Base-by-base conservation (phyloP, 2,888 invertebrate species). In the Alloplasta piceator region DNA sequence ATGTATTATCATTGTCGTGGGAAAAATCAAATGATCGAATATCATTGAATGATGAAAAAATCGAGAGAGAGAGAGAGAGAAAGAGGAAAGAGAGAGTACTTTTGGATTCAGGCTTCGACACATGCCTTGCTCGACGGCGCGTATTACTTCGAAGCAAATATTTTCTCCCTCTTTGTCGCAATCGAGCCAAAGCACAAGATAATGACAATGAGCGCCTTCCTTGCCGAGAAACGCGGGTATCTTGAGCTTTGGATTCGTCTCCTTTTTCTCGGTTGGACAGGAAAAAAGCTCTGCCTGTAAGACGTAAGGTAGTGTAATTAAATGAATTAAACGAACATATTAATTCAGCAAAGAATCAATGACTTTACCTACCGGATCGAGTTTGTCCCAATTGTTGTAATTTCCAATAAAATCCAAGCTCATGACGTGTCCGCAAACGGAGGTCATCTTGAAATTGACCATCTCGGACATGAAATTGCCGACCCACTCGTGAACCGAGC, bases 131-230 rank as follows among this genome's bases (percentile, higher is more conserved):
- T 96, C 94, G 0, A 98, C 96, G 67, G 97, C 95, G 87, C 94
- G 94, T 93, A 95, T 94, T 4, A 96, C 95, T 94, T 99, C 99
- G 93, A 98, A 99, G 92, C 99, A 99, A 89, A 99, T 99, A 92
- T 99, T 99, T 93, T 99, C 99, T 66, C 99, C 99, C 93, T 99
- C 99, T 92, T 99, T 99, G 93, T 99, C 99, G 93, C 99, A 99
- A 96, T 99, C 99, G 36, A 99, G 94, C 99, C 99, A 99, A 52
- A 99, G 93, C 10, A 99, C 96, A 14, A 99, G 93, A 92, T 95
- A 97, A 89, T 98, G 98, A 87, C 96, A 96, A 38, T 96, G 96
- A 80, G 95, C 95, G 0, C 97, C 96, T 93, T 99, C 99, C 87
- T 97, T 96, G 0, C 95, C 94, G 50, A 99, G 93, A 92, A 98